Base-by-base conservation (phyloP, 2,888 invertebrate genomes). In the Drosophila melanosoma region DNA sequence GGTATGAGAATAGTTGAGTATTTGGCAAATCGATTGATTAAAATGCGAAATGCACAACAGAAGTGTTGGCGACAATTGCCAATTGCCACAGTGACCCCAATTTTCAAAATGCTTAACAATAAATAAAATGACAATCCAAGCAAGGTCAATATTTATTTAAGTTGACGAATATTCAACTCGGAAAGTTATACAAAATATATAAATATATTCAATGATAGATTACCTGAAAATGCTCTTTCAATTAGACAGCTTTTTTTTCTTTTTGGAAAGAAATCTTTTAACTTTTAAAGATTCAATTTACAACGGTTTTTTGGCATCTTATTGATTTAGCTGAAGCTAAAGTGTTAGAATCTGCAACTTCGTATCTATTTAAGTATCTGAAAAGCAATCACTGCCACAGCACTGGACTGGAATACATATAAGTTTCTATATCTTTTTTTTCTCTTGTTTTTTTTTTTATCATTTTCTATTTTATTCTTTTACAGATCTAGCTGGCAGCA, bases 1-100 rank as follows among this genome's bases (percentile, higher is more conserved):
- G 11, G 29, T 51, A 23, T 8, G 45, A 23, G 15, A 29, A 29
- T 6, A 29, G 49, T 38, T 59, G 45, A 71, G 35, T 42, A 67
- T 64, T 73, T 71, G 64, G 42, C 26, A 32, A 32, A 78, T 63
- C 78, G 73, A 79, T 79, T 79, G 76, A 69, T 79, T 79, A 69
- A 78, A 75, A 72, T 79, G 59, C 68, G 48, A 58, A 59, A 40
- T 58, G 69, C 57, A 59, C 74, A 64, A 42, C 45, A 23, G 35
- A 62, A 62, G 33, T 59, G 73, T 48, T 64, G 58, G 10, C n/a
- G 42, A 56, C 60, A 67, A 54, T 45, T 45, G 36, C 42, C 36
- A 26, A 35, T 59, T 35, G n/a, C 33, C 65, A 17, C 26, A 29
- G 11, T 61, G 51, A 66, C 48, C 49, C 17, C 26, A n/a, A n/a